Evolutionary conservation across 2,797 vertebrate species (phyloP), one percentile per base, ranked within the genome.

Genomic region (Artibeus jamaicensis): DNA sequence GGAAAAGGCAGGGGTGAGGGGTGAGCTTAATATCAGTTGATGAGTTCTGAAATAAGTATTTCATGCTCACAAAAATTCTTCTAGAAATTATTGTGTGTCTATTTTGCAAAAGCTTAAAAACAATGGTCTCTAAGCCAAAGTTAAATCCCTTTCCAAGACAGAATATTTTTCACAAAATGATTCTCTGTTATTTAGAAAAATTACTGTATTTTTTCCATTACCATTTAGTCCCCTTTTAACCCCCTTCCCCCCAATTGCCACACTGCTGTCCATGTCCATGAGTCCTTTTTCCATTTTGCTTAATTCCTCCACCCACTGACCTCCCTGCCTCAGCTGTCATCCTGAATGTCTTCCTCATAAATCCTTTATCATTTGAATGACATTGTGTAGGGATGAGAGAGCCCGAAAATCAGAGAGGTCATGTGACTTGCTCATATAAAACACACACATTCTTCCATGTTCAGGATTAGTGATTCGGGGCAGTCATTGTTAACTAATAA

Each of bases 31-130:
- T 65, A 90, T 78, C 46, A 62, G 39, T 46, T 86, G 78, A 37
- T 78, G 55, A 26, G 29, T 71, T 92, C 67, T 70, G 74, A 96
- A 92, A 70, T 39, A 73, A 6, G 46, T 89, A 89, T 88, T 95
- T 87, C 44, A 70, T 4, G 12, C 15, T 85, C 29, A 88, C 5
- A 67, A 87, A 87, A 83, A 65, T 53, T 89, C 77, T 87, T 93
- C 12, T 42, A 89, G 67, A 92, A 93, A 87, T 86, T 19, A 62
- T 89, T 92, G 39, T 34, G 62, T 86, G 78, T 67, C 62, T 89
- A 12, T 79, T 92, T 94, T 88, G 71, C 32, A 81, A 93, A 94
- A 93, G 37, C 50, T 89, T 92, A 46, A 68, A 77, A 81, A 74
- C 55, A 89, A 21, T 87, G 37, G 10, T 42, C 59, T 95, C 53